Base-by-base conservation (phyloP, 2,888 invertebrate species). In the Drosophila affinis region DNA sequence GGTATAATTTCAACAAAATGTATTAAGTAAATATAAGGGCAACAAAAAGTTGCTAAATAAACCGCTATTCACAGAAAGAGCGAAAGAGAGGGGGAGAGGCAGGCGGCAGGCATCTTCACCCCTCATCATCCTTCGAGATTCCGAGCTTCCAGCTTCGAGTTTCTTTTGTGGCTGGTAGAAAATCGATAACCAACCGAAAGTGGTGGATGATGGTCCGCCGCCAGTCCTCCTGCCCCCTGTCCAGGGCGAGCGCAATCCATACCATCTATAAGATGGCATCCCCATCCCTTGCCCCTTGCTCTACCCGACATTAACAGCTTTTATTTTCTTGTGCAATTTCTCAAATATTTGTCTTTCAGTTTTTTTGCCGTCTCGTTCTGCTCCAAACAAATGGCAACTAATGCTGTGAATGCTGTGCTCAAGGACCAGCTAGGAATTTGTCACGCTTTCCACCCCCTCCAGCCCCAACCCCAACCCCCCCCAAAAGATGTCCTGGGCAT, bases 11-110 rank as follows among this genome's bases (percentile, higher is more conserved):
- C 81, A 77, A 78, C 87, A 81, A 81, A 72, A 88, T 87, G 84
- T 87, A 85, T 81, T 88, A 89, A 87, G 87, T 87, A 89, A 89
- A 86, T 88, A 89, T 76, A 62, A 78, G 48, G n/a, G 46, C 52
- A 27, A 54, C 48, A 79, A 77, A 81, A 80, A 80, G 74, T 72
- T 76, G 71, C 78, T 77, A 81, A 79, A 79, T 77, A 79, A 78
- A 70, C 70, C 29, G 62, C 68, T 70, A 69, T 74, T 62, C 57
- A 56, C 64, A 57, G 29, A 29, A 9, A 29, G 9, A 27, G 1
- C 7, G 27, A 27, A 21, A 21, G 21, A 21, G 21, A 21, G 21
- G 24, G 24, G 24, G 4, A 4, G 4, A 5, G 29, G 27, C 27
- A 27, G 57, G 17, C 2, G 24, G 24, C 24, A 24, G 24, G 24